These are phyloP conservation scores for Australoheros facetus DNA, from an alignment of 2,797 vertebrate genomes.

Conservation along the genomic window DNA sequence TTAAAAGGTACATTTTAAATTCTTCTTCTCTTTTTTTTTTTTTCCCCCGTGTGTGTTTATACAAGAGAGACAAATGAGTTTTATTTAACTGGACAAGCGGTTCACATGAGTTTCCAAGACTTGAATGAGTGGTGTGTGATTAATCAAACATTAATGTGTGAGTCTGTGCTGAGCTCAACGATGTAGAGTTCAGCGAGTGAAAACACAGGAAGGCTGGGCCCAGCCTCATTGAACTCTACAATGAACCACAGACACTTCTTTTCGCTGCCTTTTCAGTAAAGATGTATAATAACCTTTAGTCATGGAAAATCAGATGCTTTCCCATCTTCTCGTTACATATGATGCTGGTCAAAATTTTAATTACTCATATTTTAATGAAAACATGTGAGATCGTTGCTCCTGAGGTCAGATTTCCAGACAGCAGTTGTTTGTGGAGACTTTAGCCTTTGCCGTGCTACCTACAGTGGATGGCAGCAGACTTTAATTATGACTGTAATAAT, in stretches of 20 bases:
- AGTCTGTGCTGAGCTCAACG: slow-evolving; percentile 31
- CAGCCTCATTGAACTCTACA: slow-evolving; percentile 13
- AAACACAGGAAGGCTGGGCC: slow-evolving; percentile 37
- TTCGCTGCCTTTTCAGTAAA: slow-evolving; percentile 42
- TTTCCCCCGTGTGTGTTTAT: accelerated
- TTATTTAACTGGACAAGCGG: neutral
- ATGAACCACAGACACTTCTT: slow-evolving; percentile 15
- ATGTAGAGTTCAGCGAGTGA: slow-evolving; percentile 23
- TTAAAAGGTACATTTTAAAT: slow-evolving; percentile 58
- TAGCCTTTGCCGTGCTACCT: slow-evolving; percentile 32
- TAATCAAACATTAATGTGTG: neutral
- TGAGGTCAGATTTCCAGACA: slow-evolving; percentile 52
- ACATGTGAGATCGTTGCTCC: slow-evolving; percentile 37
- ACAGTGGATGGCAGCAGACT: slow-evolving; percentile 13
- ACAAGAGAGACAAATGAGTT: neutral
- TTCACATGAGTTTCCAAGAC: slow-evolving; percentile 5
- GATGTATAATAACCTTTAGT: slow-evolving; percentile 59
- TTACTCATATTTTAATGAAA: slow-evolving; percentile 59
- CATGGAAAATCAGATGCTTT: slow-evolving; percentile 60
- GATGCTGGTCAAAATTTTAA: slow-evolving; percentile 49
- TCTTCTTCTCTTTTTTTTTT: neutral
- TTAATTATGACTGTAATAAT: slow-evolving; percentile 55
- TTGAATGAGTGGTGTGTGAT: neutral
- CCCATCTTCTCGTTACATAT: slow-evolving; percentile 52
- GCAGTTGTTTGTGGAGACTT: slow-evolving; percentile 60